These are phyloP conservation scores for Caretta caretta DNA, from an alignment of 2,113 vertebrate species.

Conservation along the genomic window DNA sequence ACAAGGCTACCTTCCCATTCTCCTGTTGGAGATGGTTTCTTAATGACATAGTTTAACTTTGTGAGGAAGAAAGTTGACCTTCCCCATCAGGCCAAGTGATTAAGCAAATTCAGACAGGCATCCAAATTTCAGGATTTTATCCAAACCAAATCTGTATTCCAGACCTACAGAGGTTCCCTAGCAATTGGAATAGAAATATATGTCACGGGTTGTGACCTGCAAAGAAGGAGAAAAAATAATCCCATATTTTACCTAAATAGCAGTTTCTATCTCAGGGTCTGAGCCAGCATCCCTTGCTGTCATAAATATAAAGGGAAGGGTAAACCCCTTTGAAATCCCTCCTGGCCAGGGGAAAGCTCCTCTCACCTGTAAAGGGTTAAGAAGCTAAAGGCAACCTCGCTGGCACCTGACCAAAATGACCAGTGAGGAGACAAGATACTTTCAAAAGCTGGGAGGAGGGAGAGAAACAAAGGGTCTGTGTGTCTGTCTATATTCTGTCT, in stretches of 20 bases:
- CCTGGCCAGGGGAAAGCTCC: too few species aligned
- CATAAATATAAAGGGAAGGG: too few species aligned
- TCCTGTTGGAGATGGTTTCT: slow-evolving; percentile 11
- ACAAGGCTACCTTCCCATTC: not conserved
- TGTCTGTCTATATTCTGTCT: too few species aligned
- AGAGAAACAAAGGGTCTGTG: too few species aligned
- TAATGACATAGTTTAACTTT: slow-evolving; percentile 52
- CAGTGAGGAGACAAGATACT: too few species aligned
- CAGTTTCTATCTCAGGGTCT: slow-evolving; percentile 7
- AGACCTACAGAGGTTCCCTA: not conserved
- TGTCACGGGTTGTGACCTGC: not conserved
- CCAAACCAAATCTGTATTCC: slow-evolving; percentile 58
- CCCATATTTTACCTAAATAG: not conserved
- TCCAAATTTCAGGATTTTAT: slow-evolving; percentile 56
- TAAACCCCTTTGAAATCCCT: too few species aligned
- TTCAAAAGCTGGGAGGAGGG: too few species aligned
- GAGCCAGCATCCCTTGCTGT: not conserved
- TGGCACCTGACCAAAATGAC: too few species aligned
- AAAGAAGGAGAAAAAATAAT: not conserved
- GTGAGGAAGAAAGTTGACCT: slow-evolving; percentile 18
- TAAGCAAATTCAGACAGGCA: slow-evolving; percentile 60
- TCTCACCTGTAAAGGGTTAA: too few species aligned
- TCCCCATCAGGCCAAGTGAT: not conserved
- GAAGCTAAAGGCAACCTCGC: too few species aligned
- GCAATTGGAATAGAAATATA: not conserved